Evolutionary conservation across 2,113 vertebrate genomes (phyloP).

Genomic region (Siniperca knerii): DNA sequence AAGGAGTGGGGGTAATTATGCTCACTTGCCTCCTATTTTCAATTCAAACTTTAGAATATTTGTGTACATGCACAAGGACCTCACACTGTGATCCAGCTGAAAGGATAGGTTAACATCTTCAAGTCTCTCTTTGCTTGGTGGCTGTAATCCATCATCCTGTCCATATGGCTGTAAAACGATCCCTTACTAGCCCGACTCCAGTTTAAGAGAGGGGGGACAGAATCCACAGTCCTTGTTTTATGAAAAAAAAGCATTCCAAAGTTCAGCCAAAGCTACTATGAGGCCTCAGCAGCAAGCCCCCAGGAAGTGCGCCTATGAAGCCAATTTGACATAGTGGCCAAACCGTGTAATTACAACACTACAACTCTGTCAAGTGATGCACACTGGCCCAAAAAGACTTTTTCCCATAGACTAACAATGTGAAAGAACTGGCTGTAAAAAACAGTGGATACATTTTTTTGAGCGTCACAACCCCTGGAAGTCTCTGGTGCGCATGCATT

Average conservation of each 20-base stretch:
- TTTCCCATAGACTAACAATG: no score
- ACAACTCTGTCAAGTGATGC: no score
- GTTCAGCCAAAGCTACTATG: neutral
- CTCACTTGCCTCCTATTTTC: neutral
- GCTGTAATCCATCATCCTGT: neutral
- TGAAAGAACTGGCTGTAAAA: no score
- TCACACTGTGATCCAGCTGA: neutral
- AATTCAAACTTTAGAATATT: neutral
- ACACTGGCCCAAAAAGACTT: no score
- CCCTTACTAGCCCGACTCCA: neutral
- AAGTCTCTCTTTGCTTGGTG: neutral
- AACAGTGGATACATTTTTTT: no score
- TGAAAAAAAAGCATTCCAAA: neutral
- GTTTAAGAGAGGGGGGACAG: neutral
- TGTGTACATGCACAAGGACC: neutral
- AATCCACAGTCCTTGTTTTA: neutral
- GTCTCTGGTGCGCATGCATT: no score
- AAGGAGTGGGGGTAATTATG: neutral
- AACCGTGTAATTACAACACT: no score
- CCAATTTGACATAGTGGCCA: no score
- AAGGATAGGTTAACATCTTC: neutral
- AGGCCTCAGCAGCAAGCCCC: neutral
- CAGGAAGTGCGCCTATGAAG: no score
- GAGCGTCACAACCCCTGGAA: no score
- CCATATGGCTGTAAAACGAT: neutral